phyloP scores from a whole-genome alignment of 2,888 invertebrate species.

The Agapostemon virescens region DNA sequence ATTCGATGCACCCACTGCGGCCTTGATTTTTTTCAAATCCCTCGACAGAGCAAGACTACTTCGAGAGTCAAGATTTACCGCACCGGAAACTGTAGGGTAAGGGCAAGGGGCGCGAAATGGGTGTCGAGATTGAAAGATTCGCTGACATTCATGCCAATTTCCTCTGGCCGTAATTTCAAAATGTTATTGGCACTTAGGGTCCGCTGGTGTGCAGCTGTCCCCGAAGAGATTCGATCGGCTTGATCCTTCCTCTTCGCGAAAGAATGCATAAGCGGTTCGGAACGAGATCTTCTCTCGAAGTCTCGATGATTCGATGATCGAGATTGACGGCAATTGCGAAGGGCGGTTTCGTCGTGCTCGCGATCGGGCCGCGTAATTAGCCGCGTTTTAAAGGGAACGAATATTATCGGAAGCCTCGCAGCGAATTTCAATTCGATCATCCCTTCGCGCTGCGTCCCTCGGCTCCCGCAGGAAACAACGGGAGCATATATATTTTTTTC shows the following conservation, averaged over 20 bases:
- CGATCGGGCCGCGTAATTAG: slow-evolving; percentile 49
- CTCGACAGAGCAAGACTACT: slow-evolving; percentile 16
- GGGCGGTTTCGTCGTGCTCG: slow-evolving; percentile 37
- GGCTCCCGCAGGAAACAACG: neutral
- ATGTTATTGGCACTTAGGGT: slow-evolving; percentile 78
- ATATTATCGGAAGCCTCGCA: slow-evolving; percentile 43
- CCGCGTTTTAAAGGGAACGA: slow-evolving; percentile 43
- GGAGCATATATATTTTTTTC: neutral
- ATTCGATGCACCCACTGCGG: neutral
- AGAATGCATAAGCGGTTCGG: slow-evolving; percentile 46
- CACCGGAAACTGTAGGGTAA: slow-evolving; percentile 55
- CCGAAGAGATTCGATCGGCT: slow-evolving; percentile 38
- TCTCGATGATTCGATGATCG: slow-evolving; percentile 69
- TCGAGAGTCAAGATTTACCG: slow-evolving; percentile 56
- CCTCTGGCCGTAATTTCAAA: slow-evolving; percentile 76
- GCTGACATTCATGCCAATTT: slow-evolving; percentile 77
- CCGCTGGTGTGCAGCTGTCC: neutral
- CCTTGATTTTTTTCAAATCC: neutral
- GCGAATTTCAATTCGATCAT: slow-evolving; percentile 56
- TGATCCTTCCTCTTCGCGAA: slow-evolving; percentile 20
- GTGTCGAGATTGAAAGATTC: slow-evolving; percentile 78
- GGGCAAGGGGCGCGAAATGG: slow-evolving; percentile 55
- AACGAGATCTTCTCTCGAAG: slow-evolving; percentile 67
- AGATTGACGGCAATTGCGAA: slow-evolving; percentile 7
- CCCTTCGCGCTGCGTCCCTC: slow-evolving; percentile 18